A percentile compares a stretch with the other conserved stretches of the same genome.
Evolutionary conservation across 2,113 vertebrate genomes (phyloP).

Genomic region (Muntiacus muntjak): DNA sequence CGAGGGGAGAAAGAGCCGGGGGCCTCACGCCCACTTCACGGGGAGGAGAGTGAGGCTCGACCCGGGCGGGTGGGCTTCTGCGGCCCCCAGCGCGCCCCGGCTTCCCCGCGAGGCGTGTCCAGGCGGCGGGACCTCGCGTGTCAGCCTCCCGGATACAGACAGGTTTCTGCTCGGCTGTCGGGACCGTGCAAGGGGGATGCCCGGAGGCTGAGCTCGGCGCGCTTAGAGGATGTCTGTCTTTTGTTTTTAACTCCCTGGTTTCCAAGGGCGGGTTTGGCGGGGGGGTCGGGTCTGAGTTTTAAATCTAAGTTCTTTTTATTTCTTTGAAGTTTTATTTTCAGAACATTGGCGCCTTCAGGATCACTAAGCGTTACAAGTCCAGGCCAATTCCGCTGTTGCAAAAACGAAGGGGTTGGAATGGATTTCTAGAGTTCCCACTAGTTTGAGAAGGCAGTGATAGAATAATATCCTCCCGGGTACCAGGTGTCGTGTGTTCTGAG

Average conservation of each 20-base stretch:
- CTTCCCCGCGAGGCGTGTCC: background rate
- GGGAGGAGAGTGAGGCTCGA: background rate
- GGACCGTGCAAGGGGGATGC: background rate
- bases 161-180: background rate
- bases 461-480: rapidly evolving
- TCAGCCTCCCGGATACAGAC: background rate
- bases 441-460: background rate
- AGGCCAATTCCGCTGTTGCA: background rate
- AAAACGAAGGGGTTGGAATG: background rate
- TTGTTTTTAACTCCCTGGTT: background rate
- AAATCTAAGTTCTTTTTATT: background rate
- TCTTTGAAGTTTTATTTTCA: conserved; percentile 1
- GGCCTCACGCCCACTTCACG: background rate
- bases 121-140: background rate
- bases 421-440: background rate
- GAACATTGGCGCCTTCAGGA: background rate
- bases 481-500: background rate
- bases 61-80: background rate
- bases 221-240: background rate
- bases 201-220: background rate
- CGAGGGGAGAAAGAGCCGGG: rapidly evolving
- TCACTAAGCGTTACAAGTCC: background rate
- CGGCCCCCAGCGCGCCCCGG: too few relatives aligned
- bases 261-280: background rate
- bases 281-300: background rate